Evolutionary conservation across 2,113 vertebrate genomes (phyloP), one percentile per base, ranked within the genome.

Genomic region (Cisticola juncidis): DNA sequence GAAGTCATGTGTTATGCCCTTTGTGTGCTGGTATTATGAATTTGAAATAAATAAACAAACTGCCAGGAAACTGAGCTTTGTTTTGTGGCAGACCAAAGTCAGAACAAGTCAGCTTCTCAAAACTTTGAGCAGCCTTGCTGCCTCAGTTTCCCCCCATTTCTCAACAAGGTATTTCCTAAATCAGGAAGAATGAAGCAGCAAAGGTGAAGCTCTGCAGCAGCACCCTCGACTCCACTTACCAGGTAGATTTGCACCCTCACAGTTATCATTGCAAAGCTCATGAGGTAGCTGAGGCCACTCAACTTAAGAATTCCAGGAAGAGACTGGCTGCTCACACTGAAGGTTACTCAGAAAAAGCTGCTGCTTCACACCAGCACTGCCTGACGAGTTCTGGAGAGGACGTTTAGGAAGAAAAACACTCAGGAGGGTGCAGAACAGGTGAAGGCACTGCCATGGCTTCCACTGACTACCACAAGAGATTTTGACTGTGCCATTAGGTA

Each of bases 351-450:
- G 79, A 78, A 58, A 57, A 17, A 33, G 22, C 58, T 36, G 6
- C 33, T 23, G 18, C 24, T 47, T 48, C 28, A 17, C 40, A 19
- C 10, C 19, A 54, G 48, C 33, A 9, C 31, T 60, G 81, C 8
- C 64, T 0, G 0, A 44, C 0, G 0, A 29, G 5, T 25, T 65
- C 1, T 3, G 23, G 61, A 22, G 33, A 33, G 14, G 31, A 65
- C 15, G 1, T 61, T 29, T 29, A 20, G 65, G 35, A 40, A 42
- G 31, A 35, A 36, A 31, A 57, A 18, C 44, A 19, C 17, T 62
- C 26, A 22, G 51, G 24, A 85, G 18, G 12, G 33, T 51, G 53
- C 33, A 25, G 24, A 44, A 68, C 14, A 35, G 38, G 29, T n/a
- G 5, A 25, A 47, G 33, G 14, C 18, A 33, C 31, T 50, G 50